phyloP scores from a whole-genome alignment of 2,113 vertebrate species.

The Erythrocebus patas region DNA sequence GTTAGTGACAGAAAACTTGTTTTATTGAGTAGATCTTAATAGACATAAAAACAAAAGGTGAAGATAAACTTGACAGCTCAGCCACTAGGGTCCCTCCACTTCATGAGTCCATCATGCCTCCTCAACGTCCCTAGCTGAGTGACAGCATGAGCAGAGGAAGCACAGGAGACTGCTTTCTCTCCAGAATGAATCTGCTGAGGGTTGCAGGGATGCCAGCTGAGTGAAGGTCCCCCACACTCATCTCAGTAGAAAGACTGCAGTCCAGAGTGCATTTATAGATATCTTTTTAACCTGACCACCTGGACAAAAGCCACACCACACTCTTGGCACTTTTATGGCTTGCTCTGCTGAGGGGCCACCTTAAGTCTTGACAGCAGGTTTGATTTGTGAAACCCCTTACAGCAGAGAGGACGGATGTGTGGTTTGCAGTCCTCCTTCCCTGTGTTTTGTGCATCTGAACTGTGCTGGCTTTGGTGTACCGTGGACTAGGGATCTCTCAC shows the following conservation, averaged over 20 bases:
- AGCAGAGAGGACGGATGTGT: neutral
- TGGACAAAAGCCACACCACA: conserved; percentile 72
- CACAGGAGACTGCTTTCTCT: conserved; percentile 71
- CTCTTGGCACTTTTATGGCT: conserved; percentile 74
- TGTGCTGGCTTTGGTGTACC: neutral
- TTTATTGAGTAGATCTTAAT: neutral
- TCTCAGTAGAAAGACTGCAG: conserved; percentile 54
- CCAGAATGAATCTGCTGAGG: conserved; percentile 60
- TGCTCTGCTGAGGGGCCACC: conserved; percentile 70
- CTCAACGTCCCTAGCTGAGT: conserved; percentile 32
- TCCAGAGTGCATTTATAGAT: conserved; percentile 69
- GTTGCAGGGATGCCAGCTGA: conserved; percentile 49
- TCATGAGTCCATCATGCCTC: conserved; percentile 65
- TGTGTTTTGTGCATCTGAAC: neutral
- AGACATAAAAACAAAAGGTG: neutral
- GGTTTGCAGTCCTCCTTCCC: conserved; percentile 39
- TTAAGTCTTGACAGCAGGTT: conserved; percentile 79
- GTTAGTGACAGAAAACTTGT: neutral
- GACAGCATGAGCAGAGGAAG: conserved; percentile 64
- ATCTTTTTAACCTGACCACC: conserved; percentile 72
- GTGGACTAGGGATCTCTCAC: conserved; percentile 61
- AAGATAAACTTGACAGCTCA: neutral
- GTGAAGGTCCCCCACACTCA: conserved; percentile 66
- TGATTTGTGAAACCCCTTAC: conserved; percentile 67
- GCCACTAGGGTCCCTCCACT: conserved; percentile 34